Evolutionary conservation across 37 sponge, comb jelly and placozoan species (phyloP).

Genomic region (Beroe ovata): DNA sequence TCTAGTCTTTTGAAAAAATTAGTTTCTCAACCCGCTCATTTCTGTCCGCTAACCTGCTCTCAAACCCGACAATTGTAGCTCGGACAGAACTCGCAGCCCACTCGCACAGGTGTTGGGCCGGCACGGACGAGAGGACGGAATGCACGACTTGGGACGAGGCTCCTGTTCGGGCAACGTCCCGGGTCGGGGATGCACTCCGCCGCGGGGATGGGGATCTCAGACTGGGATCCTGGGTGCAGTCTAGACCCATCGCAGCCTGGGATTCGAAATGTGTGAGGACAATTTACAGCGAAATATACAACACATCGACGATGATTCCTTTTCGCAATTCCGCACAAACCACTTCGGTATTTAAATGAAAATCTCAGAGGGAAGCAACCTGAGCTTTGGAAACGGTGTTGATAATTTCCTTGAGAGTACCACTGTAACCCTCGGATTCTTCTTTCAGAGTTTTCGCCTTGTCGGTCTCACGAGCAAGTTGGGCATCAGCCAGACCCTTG

Average conservation of each 20-base stretch:
- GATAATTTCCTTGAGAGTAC: slow-evolving; percentile 42
- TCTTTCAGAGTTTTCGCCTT: slow-evolving; percentile 50
- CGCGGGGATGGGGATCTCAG: slow-evolving; percentile 20
- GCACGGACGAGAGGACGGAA: slow-evolving; percentile 59
- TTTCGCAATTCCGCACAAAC: no score
- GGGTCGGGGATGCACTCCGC: slow-evolving; percentile 45
- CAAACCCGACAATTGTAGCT: slow-evolving; percentile 54
- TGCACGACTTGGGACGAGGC: slow-evolving; percentile 17
- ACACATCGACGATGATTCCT: no score
- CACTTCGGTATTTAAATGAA: no score
- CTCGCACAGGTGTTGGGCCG: slow-evolving; percentile 61
- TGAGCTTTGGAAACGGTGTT: slow-evolving; percentile 45
- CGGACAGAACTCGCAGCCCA: slow-evolving; percentile 55
- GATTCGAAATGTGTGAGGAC: no score
- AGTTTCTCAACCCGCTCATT: slow-evolving; percentile 42
- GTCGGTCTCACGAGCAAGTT: slow-evolving; percentile 9
- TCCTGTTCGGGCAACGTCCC: slow-evolving; percentile 54
- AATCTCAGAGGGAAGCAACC: background rate
- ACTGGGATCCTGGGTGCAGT: slow-evolving; percentile 49
- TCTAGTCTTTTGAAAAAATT: no score
- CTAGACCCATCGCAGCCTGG: slow-evolving; percentile 59
- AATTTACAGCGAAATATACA: no score
- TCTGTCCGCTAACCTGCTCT: background rate
- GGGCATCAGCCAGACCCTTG: background rate
- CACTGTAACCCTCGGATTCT: slow-evolving; percentile 13